Evolutionary conservation across 2,797 vertebrate species (phyloP).

Genomic region (Neosalanx taihuensis): DNA sequence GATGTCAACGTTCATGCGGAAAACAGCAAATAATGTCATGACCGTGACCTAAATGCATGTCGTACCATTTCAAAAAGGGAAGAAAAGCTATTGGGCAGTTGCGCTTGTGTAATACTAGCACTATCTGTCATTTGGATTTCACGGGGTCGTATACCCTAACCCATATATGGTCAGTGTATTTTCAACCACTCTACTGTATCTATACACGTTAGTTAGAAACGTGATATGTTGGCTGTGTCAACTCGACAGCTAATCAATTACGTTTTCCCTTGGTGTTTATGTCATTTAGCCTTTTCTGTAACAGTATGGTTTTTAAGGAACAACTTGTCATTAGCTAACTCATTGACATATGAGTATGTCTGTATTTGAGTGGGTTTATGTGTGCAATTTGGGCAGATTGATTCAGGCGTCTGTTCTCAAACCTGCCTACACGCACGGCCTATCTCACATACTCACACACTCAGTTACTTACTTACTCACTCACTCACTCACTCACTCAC

Average conservation of each 20-base stretch:
- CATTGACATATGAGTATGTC: background rate
- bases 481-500: too few relatives aligned
- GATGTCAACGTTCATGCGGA: background rate
- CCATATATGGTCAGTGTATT: constrained; percentile 5
- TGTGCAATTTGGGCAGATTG: background rate
- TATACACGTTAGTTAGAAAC: too few relatives aligned
- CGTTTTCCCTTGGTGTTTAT: background rate
- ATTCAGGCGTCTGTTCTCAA: background rate
- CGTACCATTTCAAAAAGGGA: background rate
- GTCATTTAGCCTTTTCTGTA: background rate
- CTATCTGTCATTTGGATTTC: constrained; percentile 52
- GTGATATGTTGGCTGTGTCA: background rate
- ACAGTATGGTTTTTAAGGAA: background rate
- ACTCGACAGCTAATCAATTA: background rate
- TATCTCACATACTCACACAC: background rate
- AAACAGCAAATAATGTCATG: background rate
- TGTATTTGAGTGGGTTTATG: background rate
- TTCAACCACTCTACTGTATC: background rate
- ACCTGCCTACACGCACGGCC: background rate
- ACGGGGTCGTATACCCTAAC: constrained; percentile 17
- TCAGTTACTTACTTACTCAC: too few relatives aligned
- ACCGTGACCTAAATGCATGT: background rate
- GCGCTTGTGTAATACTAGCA: constrained; percentile 50
- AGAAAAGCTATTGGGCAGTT: constrained; percentile 41
- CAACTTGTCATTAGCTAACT: background rate